Evolutionary conservation across 2,888 invertebrate species (phyloP).

Genomic region (Smittia sp.): DNA sequence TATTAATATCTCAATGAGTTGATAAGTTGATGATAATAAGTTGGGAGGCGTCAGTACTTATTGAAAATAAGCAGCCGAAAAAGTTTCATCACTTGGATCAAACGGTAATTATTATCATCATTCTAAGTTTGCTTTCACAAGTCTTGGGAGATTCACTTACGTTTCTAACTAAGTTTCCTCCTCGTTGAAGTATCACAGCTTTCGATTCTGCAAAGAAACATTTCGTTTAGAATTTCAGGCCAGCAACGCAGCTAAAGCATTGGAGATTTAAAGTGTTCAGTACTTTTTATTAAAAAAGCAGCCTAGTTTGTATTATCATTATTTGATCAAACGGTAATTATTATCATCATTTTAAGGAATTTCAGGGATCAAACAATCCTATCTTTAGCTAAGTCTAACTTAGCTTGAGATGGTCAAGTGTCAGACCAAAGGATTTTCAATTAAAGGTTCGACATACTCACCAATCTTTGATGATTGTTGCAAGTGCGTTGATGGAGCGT

Average conservation of each 20-base stretch:
- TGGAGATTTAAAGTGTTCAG: constrained; percentile 16
- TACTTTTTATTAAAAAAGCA: constrained; percentile 41
- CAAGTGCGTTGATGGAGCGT: too few relatives aligned
- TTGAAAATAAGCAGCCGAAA: constrained; percentile 36
- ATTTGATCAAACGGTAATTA: constrained; percentile 43
- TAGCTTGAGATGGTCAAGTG: too few relatives aligned
- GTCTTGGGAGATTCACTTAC: not conserved
- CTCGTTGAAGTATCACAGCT: constrained; percentile 10
- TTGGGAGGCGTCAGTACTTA: constrained; percentile 28
- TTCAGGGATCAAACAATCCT: too few relatives aligned
- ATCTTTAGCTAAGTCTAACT: too few relatives aligned
- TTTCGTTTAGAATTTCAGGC: not conserved
- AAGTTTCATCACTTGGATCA: constrained; percentile 32
- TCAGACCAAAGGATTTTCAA: too few relatives aligned
- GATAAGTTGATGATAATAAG: not conserved
- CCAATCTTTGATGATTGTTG: too few relatives aligned
- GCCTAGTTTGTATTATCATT: constrained; percentile 42
- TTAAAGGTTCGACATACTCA: too few relatives aligned
- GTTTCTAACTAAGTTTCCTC: not conserved
- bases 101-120: constrained; percentile 41
- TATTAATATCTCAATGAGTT: too few relatives aligned
- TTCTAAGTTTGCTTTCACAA: not conserved
- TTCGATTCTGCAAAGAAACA: not conserved
- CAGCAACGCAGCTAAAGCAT: not conserved
- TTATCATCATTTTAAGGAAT: constrained; percentile 42